Percentiles rank a stretch among this genome's conserved stretches.
phyloP scores from a whole-genome alignment of 2,888 invertebrate genomes.

The Tridacna gigas region DNA sequence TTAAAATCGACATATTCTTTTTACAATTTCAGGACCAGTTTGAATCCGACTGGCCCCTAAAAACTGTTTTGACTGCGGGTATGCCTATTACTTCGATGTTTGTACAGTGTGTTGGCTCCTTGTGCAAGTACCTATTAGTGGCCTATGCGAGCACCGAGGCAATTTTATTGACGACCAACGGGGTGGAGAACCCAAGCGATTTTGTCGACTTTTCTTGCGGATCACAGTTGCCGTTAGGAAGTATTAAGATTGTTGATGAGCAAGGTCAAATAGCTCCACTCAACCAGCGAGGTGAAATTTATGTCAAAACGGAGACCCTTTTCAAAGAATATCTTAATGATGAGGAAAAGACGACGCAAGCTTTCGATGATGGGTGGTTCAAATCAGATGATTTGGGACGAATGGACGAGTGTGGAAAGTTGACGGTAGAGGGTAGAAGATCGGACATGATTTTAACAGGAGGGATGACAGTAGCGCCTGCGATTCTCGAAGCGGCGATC shows the following conservation, averaged over 20 bases:
- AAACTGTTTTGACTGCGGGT: slow-evolving; percentile 13
- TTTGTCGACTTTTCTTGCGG: slow-evolving; percentile 24
- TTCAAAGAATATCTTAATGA: slow-evolving; percentile 30
- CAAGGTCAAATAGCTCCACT: slow-evolving; percentile 1
- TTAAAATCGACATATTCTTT: too few relatives aligned
- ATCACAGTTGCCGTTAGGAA: not conserved
- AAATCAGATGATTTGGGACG: slow-evolving; percentile 38
- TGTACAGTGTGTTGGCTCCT: not conserved
- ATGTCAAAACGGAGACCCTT: not conserved
- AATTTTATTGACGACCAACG: not conserved
- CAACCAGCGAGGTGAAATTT: slow-evolving; percentile 27
- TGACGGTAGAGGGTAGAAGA: slow-evolving; percentile 28
- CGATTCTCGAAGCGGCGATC: slow-evolving; percentile 25
- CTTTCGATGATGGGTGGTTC: slow-evolving; percentile 18
- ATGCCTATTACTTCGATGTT: slow-evolving; percentile 20
- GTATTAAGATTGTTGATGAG: slow-evolving; percentile 38
- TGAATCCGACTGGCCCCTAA: slow-evolving; percentile 4
- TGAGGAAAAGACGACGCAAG: not conserved
- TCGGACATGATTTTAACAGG: slow-evolving; percentile 38
- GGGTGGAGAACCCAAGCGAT: slow-evolving; percentile 6
- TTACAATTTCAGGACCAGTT: slow-evolving; percentile 9
- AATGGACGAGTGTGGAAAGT: slow-evolving; percentile 18
- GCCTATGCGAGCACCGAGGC: slow-evolving; percentile 23
- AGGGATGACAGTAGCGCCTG: slow-evolving; percentile 25
- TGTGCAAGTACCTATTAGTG: slow-evolving; percentile 6